phyloP scores from a whole-genome alignment of 2,888 invertebrate genomes.

The Thymelicus lineola region DNA sequence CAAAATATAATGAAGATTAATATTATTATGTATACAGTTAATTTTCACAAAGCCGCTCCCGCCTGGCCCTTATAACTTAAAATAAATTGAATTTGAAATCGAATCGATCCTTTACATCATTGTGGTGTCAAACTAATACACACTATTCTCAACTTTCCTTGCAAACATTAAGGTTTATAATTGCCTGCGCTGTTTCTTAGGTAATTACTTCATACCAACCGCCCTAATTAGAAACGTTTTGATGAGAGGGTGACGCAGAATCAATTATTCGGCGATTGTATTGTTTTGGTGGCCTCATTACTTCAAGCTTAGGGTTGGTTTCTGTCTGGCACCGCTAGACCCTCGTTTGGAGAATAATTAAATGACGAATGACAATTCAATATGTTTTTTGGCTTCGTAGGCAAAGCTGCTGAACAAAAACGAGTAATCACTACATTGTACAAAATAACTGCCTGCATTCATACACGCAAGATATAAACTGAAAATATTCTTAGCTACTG shows the following conservation, averaged over 20 bases:
- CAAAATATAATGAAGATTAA: too few species aligned
- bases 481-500: too few species aligned
- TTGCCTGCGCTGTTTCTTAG: conserved; percentile 6
- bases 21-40: neutral
- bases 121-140: conserved; percentile 1
- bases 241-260: conserved; percentile 38
- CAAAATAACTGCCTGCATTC: too few species aligned
- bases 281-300: conserved; percentile 36
- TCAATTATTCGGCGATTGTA: conserved; percentile 35
- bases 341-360: neutral
- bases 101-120: conserved; percentile 31
- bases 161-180: conserved; percentile 16
- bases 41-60: neutral
- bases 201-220: conserved; percentile 36
- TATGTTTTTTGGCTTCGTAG: conserved; percentile 3
- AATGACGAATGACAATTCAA: conserved; percentile 13
- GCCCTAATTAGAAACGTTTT: conserved; percentile 37
- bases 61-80: conserved; percentile 39
- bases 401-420: neutral
- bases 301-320: conserved; percentile 20
- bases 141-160: conserved; percentile 1
- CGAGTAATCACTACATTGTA: too few species aligned
- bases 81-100: conserved; percentile 23
- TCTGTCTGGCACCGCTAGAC: neutral
- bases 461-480: too few species aligned